Conservation (phyloP, 2,113 vertebrate genomes). For the Syngnathus typhle region DNA sequence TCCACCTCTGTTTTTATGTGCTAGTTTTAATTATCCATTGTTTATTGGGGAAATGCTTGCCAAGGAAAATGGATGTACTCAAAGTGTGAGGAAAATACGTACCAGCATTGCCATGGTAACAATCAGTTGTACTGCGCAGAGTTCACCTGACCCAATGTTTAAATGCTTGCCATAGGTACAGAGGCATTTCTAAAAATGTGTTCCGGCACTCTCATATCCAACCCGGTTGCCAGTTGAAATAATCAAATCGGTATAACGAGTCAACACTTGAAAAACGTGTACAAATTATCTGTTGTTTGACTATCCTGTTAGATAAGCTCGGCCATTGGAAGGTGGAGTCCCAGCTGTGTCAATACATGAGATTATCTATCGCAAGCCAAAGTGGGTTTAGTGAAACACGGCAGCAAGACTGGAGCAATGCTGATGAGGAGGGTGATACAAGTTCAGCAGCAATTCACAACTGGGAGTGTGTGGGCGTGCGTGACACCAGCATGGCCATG, state of each 20-base stretch:
- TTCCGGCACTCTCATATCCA: background rate
- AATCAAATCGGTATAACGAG: background rate
- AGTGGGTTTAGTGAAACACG: background rate
- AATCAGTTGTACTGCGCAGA: background rate
- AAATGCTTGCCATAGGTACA: background rate
- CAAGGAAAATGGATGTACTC: background rate
- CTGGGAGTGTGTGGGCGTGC: background rate
- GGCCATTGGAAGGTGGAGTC: background rate
- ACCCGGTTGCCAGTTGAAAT: background rate
- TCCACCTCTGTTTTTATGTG: background rate
- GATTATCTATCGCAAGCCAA: background rate
- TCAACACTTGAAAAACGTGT: background rate
- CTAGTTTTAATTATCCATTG: background rate
- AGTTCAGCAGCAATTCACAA: background rate
- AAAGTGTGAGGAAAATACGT: background rate
- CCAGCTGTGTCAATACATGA: background rate
- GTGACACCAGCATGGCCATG: constrained; percentile 10
- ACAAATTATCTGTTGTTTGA: background rate
- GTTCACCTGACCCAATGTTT: background rate
- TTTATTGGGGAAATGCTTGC: background rate
- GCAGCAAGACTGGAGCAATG: background rate
- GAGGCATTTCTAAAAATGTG: background rate
- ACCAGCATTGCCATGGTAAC: background rate
- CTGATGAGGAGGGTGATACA: background rate
- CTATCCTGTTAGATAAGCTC: background rate